Percentiles rank a stretch among this genome's conserved stretches.
phyloP scores from a whole-genome alignment of 2,797 vertebrate species.

The Erithacus rubecula region DNA sequence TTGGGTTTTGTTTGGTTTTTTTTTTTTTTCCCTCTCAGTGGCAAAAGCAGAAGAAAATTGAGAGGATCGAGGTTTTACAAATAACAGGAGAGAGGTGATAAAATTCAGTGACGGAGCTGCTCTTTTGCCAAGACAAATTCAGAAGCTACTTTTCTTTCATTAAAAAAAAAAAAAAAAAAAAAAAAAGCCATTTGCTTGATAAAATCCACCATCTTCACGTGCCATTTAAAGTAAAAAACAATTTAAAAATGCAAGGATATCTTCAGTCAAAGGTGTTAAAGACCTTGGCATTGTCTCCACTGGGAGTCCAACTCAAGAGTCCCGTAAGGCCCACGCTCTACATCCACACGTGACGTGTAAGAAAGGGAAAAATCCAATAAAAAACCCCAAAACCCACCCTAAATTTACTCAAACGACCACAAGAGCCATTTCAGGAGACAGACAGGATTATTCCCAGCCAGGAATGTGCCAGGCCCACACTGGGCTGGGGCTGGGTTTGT shows the following conservation, averaged over 20 bases:
- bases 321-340: rapidly evolving
- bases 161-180: not conserved
- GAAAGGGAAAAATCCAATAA: not conserved
- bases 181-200: not conserved
- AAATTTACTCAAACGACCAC: not conserved
- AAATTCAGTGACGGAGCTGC: not conserved
- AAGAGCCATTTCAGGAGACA: not conserved
- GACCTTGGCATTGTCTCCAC: not conserved
- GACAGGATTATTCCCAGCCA: not conserved
- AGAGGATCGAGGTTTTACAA: not conserved
- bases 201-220: not conserved
- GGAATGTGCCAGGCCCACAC: not conserved
- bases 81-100: not conserved
- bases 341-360: rapidly evolving
- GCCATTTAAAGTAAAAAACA: not conserved
- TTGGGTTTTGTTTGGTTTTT: rapidly evolving
- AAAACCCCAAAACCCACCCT: not conserved
- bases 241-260: not conserved
- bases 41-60: not conserved
- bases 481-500: slow-evolving; percentile 7
- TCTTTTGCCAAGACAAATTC: not conserved
- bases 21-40: not conserved
- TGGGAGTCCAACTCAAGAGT: not conserved
- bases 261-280: not conserved
- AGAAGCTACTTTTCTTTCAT: not conserved